These are phyloP conservation scores for Hoplodrina ambigua DNA, from an alignment of 2,888 invertebrate genomes.

Conservation along the genomic window DNA sequence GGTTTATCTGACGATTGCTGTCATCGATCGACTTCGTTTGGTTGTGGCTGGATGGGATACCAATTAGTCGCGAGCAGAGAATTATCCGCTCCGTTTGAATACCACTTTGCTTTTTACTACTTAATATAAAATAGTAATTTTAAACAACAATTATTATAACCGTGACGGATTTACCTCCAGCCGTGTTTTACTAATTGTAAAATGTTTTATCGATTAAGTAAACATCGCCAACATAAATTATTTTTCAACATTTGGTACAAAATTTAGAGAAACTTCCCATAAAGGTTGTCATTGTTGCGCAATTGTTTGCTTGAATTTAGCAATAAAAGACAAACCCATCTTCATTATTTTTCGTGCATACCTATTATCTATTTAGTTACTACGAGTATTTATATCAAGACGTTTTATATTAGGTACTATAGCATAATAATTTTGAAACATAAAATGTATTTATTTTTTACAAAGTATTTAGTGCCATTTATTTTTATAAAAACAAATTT, in stretches of 20 bases:
- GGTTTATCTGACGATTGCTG: no score
- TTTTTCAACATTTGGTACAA: not conserved
- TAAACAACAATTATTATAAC: no score
- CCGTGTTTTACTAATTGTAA: no score
- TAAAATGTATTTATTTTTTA: constrained; percentile 37
- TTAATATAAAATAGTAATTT: no score
- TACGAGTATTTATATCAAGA: not conserved
- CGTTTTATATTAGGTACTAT: not conserved
- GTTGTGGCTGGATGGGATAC: no score
- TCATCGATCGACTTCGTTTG: no score
- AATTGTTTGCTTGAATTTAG: constrained; percentile 9
- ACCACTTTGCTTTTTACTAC: no score
- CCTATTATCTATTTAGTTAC: not conserved
- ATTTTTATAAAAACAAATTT: constrained; percentile 62
- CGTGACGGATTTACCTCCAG: no score
- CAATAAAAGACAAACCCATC: constrained; percentile 31
- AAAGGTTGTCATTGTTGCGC: not conserved
- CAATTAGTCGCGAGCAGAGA: no score
- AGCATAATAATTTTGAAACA: constrained; percentile 14
- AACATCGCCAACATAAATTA: no score
- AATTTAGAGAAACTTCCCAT: not conserved
- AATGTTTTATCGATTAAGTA: no score
- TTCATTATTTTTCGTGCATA: not conserved
- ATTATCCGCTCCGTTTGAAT: no score
- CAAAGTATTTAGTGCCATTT: constrained; percentile 67